Conservation (phyloP, 2,113 vertebrate species). For the Cervus canadensis region DNA sequence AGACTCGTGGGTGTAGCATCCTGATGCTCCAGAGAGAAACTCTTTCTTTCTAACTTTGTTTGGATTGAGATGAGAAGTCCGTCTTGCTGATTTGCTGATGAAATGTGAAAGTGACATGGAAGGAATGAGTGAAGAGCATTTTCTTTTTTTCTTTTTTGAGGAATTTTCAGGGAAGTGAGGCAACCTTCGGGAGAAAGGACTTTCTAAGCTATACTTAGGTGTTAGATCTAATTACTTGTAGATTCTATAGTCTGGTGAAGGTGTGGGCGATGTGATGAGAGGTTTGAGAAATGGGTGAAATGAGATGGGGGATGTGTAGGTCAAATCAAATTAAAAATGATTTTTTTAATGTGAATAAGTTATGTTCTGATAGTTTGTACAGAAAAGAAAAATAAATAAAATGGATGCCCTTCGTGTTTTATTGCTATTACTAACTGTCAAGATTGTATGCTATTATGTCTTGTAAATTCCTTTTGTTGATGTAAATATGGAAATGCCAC, state of each 20-base stretch:
- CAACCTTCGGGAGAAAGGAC: slow-evolving; percentile 73
- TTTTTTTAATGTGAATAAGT: slow-evolving; percentile 87
- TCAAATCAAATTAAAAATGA: slow-evolving; percentile 87
- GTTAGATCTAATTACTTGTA: slow-evolving; percentile 88
- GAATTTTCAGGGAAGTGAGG: slow-evolving; percentile 77
- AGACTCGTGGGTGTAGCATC: slow-evolving; percentile 95
- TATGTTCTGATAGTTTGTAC: slow-evolving; percentile 95
- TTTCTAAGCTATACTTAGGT: slow-evolving; percentile 85
- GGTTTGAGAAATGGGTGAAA: slow-evolving; percentile 86
- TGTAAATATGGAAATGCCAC: slow-evolving; percentile 96
- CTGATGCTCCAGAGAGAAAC: slow-evolving; percentile 71
- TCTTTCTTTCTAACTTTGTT: slow-evolving; percentile 76
- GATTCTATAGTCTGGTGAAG: slow-evolving; percentile 89
- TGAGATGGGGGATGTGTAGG: slow-evolving; percentile 86
- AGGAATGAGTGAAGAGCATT: slow-evolving; percentile 82
- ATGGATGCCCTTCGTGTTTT: slow-evolving; percentile 88
- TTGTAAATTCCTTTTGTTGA: slow-evolving; percentile 95
- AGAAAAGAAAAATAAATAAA: slow-evolving; percentile 84
- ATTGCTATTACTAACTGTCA: slow-evolving; percentile 91
- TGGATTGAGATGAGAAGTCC: slow-evolving; percentile 76
- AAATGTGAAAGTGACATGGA: slow-evolving; percentile 88
- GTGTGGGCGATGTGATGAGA: slow-evolving; percentile 89
- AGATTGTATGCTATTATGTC: slow-evolving; percentile 92
- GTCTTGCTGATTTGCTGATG: slow-evolving; percentile 75
- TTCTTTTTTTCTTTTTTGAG: slow-evolving; percentile 67